Conservation (phyloP, 2,113 vertebrate genomes). For the Stigmatopora nigra region DNA sequence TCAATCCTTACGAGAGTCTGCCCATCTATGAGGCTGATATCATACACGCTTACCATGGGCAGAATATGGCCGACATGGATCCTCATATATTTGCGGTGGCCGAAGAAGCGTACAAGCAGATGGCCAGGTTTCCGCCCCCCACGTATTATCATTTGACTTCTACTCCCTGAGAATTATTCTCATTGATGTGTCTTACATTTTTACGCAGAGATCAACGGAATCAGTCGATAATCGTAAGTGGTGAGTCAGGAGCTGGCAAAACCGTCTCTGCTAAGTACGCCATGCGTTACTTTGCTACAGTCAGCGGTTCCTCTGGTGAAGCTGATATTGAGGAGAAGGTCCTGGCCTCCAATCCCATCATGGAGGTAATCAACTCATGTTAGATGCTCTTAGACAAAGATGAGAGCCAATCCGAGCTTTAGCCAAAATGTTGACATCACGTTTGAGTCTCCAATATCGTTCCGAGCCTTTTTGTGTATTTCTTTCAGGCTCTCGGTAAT, state of each 20-base stretch:
- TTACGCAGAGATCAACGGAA: constrained; percentile 82
- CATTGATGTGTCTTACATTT: neutral
- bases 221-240: constrained; percentile 97
- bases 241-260: constrained; percentile 95
- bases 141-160: neutral
- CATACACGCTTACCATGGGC: constrained; percentile 92
- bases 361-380: constrained; percentile 79
- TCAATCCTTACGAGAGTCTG: constrained; percentile 93
- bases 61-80: constrained; percentile 98
- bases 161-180: neutral
- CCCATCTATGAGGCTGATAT: constrained; percentile 93
- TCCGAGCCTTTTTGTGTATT: constrained; percentile 9
- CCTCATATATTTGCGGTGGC: constrained; percentile 97
- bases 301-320: constrained; percentile 85
- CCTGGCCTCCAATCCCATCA: constrained; percentile 93
- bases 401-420: neutral
- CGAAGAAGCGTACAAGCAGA: constrained; percentile 94
- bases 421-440: neutral
- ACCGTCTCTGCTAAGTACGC: constrained; percentile 95
- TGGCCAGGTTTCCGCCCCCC: constrained; percentile 78
- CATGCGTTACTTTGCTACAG: constrained; percentile 95
- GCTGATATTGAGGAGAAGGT: constrained; percentile 88
- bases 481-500: constrained; percentile 88
- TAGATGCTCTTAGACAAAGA: neutral
- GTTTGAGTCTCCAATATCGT: neutral